phyloP scores from a whole-genome alignment of 2,797 vertebrate genomes.

The Parotocinclus haroldoi region DNA sequence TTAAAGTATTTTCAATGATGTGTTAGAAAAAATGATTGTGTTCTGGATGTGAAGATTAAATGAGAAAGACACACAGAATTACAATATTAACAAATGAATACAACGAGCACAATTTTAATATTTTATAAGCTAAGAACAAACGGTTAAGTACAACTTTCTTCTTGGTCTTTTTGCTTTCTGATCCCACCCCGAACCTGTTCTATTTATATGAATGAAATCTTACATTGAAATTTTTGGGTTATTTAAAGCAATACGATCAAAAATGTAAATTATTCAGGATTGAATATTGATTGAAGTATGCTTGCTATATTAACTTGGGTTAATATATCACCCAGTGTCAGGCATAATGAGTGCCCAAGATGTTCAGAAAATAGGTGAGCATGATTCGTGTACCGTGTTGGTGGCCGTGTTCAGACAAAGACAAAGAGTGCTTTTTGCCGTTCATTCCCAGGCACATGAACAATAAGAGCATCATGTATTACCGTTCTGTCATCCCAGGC shows the following conservation, averaged over 20 bases:
- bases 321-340: constrained; percentile 50
- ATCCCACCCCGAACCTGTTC: no score
- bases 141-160: no score
- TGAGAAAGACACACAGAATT: no score
- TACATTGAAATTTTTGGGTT: not conserved
- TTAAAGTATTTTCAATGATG: no score
- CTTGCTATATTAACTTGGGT: constrained; percentile 45
- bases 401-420: constrained; percentile 51
- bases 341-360: constrained; percentile 69
- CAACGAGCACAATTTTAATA: no score
- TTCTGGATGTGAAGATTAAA: no score
- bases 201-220: not conserved
- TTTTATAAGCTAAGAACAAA: no score
- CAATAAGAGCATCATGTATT: constrained; percentile 50
- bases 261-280: constrained; percentile 11
- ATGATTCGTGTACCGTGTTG: constrained; percentile 54
- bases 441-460: constrained; percentile 56
- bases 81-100: no score
- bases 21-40: no score
- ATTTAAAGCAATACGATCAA: not conserved
- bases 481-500: constrained; percentile 49
- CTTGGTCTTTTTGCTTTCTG: no score
- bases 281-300: no score
- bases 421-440: constrained; percentile 49
- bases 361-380: constrained; percentile 58